These are phyloP conservation scores for Epinephelus malabaricus DNA, from an alignment of 2,797 vertebrate genomes.

Conservation along the genomic window DNA sequence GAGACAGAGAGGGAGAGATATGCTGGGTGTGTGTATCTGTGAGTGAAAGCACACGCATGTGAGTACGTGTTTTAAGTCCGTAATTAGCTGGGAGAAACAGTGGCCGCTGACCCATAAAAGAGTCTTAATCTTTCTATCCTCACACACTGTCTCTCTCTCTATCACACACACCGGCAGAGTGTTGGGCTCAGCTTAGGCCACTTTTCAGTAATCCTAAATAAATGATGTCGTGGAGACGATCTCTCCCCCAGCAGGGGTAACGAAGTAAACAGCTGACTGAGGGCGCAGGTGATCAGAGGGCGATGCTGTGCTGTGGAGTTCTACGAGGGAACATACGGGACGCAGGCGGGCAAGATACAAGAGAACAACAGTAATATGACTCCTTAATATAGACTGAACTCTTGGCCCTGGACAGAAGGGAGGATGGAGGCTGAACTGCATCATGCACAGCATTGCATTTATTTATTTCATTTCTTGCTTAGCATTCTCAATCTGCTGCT, in stretches of 20 bases:
- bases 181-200: constrained; percentile 58
- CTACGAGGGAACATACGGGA: constrained; percentile 56
- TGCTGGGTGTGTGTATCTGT: constrained; percentile 28
- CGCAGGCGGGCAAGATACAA: constrained; percentile 43
- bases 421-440: constrained; percentile 47
- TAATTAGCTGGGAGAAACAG: constrained; percentile 74
- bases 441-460: constrained; percentile 29
- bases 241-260: constrained; percentile 59
- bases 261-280: constrained; percentile 63
- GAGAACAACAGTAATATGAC: constrained; percentile 68
- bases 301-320: constrained; percentile 26
- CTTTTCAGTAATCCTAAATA: constrained; percentile 81
- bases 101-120: constrained; percentile 75
- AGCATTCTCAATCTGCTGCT: constrained; percentile 47
- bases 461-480: constrained; percentile 25
- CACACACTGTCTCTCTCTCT: constrained; percentile 33
- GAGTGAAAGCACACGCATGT: constrained; percentile 40
- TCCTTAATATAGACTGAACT: constrained; percentile 67
- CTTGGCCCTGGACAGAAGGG: constrained; percentile 59
- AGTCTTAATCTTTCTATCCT: constrained; percentile 66
- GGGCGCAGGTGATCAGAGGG: constrained; percentile 62
- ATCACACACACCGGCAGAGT: constrained; percentile 37
- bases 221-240: constrained; percentile 67
- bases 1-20: constrained; percentile 44
- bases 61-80: constrained; percentile 68